These are phyloP conservation scores for Flabesymbios commensalis DNA, from an alignment of 2,888 invertebrate species.

Conservation along the genomic window DNA sequence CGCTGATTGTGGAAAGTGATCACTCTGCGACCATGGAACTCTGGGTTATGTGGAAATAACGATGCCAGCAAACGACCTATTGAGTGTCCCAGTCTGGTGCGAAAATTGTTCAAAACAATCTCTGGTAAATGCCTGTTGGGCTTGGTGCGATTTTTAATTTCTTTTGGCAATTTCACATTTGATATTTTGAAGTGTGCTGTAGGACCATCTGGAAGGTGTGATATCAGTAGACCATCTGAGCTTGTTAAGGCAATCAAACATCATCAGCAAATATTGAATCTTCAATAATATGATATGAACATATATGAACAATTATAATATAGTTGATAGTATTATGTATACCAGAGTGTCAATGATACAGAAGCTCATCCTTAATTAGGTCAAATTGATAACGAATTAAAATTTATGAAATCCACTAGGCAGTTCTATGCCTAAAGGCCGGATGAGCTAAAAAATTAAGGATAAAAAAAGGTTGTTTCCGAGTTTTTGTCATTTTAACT, in stretches of 20 bases:
- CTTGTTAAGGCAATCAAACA: too few species aligned
- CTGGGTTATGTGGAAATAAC: conserved; percentile 92
- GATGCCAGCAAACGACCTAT: conserved; percentile 89
- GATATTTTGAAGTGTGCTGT: conserved; percentile 95
- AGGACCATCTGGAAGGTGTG: conserved; percentile 95
- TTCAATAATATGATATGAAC: too few species aligned
- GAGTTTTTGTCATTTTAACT: too few species aligned
- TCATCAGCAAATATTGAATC: too few species aligned
- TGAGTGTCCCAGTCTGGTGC: conserved; percentile 87
- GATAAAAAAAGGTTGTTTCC: background rate
- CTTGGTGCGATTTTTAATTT: conserved; percentile 64
- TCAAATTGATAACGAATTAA: too few species aligned
- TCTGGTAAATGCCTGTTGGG: conserved; percentile 90
- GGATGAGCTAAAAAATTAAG: background rate
- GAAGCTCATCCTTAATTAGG: too few species aligned
- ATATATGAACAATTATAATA: too few species aligned
- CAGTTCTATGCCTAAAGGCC: too few species aligned
- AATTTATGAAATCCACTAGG: too few species aligned
- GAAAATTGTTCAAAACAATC: conserved; percentile 93
- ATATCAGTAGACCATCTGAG: conserved; percentile 84
- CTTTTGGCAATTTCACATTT: conserved; percentile 75
- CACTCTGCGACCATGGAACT: conserved; percentile 89
- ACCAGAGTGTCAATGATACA: background rate
- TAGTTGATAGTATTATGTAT: background rate
- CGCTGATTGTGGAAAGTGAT: conserved; percentile 99